phyloP scores from a whole-genome alignment of 2,113 vertebrate species.

The Proterorhinus semilunaris region DNA sequence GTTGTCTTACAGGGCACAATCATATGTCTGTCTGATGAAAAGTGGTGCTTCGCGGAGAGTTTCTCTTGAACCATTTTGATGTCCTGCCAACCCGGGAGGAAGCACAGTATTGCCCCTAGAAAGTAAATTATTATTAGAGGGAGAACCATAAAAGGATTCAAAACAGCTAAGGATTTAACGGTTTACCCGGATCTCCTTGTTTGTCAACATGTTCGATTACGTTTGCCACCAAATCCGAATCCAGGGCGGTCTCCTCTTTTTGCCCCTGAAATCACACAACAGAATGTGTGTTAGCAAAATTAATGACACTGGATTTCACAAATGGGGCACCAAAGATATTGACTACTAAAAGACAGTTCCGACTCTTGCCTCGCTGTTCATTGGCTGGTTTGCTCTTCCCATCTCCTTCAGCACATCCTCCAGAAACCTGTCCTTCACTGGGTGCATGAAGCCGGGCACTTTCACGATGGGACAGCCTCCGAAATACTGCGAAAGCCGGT shows the following conservation, averaged over 20 bases:
- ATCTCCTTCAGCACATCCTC: conserved; percentile 89
- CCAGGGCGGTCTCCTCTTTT: conserved; percentile 76
- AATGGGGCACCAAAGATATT: not conserved
- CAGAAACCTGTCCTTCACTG: conserved; percentile 87
- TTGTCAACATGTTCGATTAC: conserved; percentile 89
- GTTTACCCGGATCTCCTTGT: conserved; percentile 83
- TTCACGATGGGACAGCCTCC: conserved; percentile 85
- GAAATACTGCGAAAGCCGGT: conserved; percentile 88
- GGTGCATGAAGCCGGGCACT: conserved; percentile 95
- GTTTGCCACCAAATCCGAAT: conserved; percentile 86
- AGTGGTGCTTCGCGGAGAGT: conserved; percentile 75
- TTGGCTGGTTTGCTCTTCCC: conserved; percentile 53
- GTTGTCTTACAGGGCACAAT: conserved; percentile 85
- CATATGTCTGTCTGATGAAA: conserved; percentile 79
- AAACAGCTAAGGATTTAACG: not conserved
- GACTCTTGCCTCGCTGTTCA: too few species aligned
- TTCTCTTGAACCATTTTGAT: conserved; percentile 89
- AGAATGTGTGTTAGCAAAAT: not conserved
- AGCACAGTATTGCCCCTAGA: conserved; percentile 93
- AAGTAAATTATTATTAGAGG: not conserved
- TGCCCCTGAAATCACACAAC: conserved; percentile 53
- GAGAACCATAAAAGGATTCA: not conserved
- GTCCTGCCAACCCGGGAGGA: conserved; percentile 97
- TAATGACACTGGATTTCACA: not conserved
- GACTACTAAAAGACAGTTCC: not conserved